phyloP scores from a whole-genome alignment of 2,888 invertebrate species.

The Trachelus iudaicus region DNA sequence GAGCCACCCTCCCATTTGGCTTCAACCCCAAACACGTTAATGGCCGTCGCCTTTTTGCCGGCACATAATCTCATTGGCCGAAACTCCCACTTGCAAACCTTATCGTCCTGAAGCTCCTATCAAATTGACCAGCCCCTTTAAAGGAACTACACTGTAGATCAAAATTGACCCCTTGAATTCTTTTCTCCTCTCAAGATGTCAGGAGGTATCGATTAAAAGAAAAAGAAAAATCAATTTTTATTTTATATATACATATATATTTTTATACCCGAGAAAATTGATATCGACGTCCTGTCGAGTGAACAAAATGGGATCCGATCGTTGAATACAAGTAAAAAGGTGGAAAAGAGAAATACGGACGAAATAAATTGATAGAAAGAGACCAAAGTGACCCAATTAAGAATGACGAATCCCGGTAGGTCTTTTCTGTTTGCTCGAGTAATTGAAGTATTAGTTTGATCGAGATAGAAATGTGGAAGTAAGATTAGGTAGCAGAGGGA shows the following conservation, averaged over 20 bases:
- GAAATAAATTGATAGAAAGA: not conserved
- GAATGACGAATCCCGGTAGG: not conserved
- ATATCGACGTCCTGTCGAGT: not conserved
- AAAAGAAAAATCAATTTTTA: not conserved
- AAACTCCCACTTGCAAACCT: not conserved
- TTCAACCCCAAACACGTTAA: not conserved
- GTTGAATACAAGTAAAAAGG: not conserved
- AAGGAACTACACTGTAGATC: not conserved
- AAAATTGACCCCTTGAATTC: not conserved
- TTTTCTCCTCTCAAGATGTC: not conserved
- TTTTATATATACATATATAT: not conserved
- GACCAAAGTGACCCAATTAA: not conserved
- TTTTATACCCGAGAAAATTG: not conserved
- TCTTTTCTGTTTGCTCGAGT: constrained; percentile 35
- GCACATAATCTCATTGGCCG: too few species aligned
- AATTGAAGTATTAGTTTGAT: constrained; percentile 43
- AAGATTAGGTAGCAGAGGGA: not conserved
- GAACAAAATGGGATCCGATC: not conserved
- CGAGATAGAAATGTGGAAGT: constrained; percentile 10
- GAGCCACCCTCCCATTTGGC: not conserved
- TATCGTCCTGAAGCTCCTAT: not conserved
- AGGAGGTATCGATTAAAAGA: not conserved
- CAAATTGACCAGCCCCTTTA: not conserved
- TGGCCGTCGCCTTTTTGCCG: not conserved
- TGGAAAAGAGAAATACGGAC: not conserved